Evolutionary conservation across 2,113 vertebrate species (phyloP).

Genomic region (Rallus limicola): DNA sequence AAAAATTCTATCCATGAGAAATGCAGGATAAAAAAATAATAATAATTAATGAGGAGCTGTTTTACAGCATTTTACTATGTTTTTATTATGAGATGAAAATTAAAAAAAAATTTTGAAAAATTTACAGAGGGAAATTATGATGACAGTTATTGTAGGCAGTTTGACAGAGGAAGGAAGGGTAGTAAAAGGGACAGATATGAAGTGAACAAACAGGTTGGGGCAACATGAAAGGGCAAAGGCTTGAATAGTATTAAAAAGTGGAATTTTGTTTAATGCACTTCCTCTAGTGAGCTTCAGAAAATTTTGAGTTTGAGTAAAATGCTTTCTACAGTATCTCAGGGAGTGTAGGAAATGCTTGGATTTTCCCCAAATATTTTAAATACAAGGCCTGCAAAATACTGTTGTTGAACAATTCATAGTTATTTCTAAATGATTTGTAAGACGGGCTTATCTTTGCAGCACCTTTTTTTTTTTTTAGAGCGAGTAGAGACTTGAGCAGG

Average conservation of each 20-base stretch:
- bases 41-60: not conserved
- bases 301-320: not conserved
- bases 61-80: not conserved
- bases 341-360: not conserved
- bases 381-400: not conserved
- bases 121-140: not conserved
- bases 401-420: not conserved
- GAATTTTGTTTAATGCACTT: not conserved
- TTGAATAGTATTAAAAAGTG: not conserved
- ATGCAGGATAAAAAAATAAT: not conserved
- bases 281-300: not conserved
- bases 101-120: not conserved
- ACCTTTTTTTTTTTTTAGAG: not conserved
- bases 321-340: not conserved
- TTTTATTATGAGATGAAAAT: not conserved
- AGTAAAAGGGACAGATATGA: not conserved
- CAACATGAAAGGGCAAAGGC: not conserved
- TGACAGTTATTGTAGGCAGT: not conserved
- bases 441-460: not conserved
- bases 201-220: not conserved
- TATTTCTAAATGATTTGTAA: not conserved
- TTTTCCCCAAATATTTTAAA: not conserved
- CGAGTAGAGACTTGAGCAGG: not conserved
- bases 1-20: not conserved
- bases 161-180: not conserved